These are phyloP conservation scores for Podabrus alpinus DNA, from an alignment of 2,888 invertebrate genomes.

Conservation along the genomic window DNA sequence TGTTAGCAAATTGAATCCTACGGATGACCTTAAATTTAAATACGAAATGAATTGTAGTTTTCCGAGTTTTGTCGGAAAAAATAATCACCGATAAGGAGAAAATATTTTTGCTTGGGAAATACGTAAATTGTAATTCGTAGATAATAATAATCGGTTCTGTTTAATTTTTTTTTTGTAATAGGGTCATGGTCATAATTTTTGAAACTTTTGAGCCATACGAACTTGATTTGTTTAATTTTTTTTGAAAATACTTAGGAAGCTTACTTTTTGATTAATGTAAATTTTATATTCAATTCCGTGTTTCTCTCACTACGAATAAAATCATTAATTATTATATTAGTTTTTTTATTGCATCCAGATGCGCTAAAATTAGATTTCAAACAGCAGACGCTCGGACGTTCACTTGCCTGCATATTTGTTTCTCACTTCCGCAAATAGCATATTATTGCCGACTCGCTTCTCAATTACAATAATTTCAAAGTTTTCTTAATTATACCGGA, in stretches of 20 bases:
- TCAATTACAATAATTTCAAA: not conserved
- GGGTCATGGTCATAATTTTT: too few species aligned
- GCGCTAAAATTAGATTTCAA: not conserved
- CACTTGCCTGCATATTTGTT: not conserved
- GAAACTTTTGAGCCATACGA: too few species aligned
- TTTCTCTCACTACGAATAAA: not conserved
- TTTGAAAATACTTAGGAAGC: not conserved
- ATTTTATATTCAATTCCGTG: not conserved
- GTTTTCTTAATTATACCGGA: not conserved
- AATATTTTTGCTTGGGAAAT: too few species aligned
- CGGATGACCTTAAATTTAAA: too few species aligned
- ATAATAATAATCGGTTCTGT: too few species aligned
- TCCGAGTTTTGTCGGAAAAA: too few species aligned
- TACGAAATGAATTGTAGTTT: too few species aligned
- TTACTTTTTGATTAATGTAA: not conserved
- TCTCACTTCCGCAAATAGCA: not conserved
- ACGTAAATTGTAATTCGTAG: too few species aligned
- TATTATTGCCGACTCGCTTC: not conserved
- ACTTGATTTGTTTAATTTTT: too few species aligned
- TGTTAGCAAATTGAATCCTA: too few species aligned
- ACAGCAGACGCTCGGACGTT: not conserved
- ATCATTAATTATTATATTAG: not conserved
- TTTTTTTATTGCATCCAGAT: not conserved
- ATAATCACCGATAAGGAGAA: too few species aligned
- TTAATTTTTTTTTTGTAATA: too few species aligned